phyloP scores from a whole-genome alignment of 2,888 invertebrate species.

The Cantharis lateralis region DNA sequence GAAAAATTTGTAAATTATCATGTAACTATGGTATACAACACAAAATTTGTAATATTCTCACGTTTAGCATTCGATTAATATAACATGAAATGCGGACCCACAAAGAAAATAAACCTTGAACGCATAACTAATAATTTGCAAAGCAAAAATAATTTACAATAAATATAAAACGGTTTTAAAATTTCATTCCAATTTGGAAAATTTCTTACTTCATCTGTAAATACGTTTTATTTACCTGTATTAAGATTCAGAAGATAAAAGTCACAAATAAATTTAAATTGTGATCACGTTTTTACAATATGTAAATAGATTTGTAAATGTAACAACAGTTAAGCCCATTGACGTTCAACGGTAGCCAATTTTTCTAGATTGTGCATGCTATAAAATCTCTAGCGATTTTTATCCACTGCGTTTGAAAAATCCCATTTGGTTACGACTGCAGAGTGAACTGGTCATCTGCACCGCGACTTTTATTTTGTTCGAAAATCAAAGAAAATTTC shows the following conservation, averaged over 20 bases:
- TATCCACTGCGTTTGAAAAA: not conserved
- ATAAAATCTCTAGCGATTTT: constrained; percentile 2
- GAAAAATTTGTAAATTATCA: constrained; percentile 13
- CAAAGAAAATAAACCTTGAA: not conserved
- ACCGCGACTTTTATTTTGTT: not conserved
- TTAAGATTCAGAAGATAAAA: not conserved
- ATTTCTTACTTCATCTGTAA: not conserved
- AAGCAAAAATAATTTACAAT: not conserved
- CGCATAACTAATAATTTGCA: not conserved
- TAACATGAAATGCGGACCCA: constrained; percentile 8
- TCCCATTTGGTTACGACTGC: constrained; percentile 9
- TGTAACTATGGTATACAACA: constrained; percentile 5
- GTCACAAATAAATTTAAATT: constrained; percentile 2
- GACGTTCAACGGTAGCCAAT: constrained; percentile 5
- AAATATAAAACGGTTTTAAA: not conserved
- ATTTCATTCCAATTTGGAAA: not conserved
- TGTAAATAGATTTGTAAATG: constrained; percentile 10
- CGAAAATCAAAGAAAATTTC: not conserved
- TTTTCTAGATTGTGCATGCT: constrained; percentile 9
- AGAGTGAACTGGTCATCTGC: constrained; percentile 6
- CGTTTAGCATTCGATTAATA: constrained; percentile 11
- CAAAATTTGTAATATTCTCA: constrained; percentile 5
- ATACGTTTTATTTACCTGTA: not conserved
- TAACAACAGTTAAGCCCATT: constrained; percentile 14
- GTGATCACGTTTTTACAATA: constrained; percentile 4